Evolutionary conservation across 2,797 vertebrate genomes (phyloP).

Genomic region (Ammospiza maritima): DNA sequence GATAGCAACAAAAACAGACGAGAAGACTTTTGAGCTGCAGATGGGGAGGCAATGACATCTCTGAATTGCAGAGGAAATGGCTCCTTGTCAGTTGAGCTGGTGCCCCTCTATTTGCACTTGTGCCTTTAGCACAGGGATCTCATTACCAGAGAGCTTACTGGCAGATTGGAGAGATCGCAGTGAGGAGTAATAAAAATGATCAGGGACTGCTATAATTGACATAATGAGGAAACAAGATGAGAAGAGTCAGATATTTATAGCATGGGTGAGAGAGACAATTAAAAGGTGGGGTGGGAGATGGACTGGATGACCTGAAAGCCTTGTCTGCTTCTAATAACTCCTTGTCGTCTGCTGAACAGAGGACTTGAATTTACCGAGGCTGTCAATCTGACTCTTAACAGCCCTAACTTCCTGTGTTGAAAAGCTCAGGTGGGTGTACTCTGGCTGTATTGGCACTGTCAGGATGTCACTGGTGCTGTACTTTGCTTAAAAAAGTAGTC

Average conservation of each 20-base stretch:
- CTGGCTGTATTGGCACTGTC: slow-evolving; percentile 34
- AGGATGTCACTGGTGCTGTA: slow-evolving; percentile 24
- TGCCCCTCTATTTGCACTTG: slow-evolving; percentile 14
- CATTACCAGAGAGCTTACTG: slow-evolving; percentile 62
- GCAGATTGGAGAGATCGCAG: slow-evolving; percentile 59
- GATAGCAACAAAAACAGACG: background rate
- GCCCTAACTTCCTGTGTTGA: background rate
- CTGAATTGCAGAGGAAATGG: slow-evolving; percentile 9
- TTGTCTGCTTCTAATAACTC: slow-evolving; percentile 52
- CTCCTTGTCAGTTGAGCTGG: background rate
- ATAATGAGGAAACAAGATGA: slow-evolving; percentile 69
- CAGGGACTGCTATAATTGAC: slow-evolving; percentile 68
- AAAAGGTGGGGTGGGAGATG: slow-evolving; percentile 57
- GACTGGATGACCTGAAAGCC: slow-evolving; percentile 53
- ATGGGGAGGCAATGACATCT: background rate
- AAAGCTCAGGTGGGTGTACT: slow-evolving; percentile 49
- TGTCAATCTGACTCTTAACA: slow-evolving; percentile 56
- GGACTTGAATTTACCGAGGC: background rate
- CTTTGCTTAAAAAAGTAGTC: slow-evolving; percentile 23
- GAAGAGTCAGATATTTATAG: slow-evolving; percentile 65
- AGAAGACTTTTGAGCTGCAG: background rate
- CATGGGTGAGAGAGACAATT: slow-evolving; percentile 61
- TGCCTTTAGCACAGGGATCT: slow-evolving; percentile 50
- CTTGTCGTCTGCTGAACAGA: background rate
- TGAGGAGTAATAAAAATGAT: slow-evolving; percentile 68